phyloP scores from a whole-genome alignment of 37 sponge, comb jelly and placozoan species.

The Sycon ciliatum region DNA sequence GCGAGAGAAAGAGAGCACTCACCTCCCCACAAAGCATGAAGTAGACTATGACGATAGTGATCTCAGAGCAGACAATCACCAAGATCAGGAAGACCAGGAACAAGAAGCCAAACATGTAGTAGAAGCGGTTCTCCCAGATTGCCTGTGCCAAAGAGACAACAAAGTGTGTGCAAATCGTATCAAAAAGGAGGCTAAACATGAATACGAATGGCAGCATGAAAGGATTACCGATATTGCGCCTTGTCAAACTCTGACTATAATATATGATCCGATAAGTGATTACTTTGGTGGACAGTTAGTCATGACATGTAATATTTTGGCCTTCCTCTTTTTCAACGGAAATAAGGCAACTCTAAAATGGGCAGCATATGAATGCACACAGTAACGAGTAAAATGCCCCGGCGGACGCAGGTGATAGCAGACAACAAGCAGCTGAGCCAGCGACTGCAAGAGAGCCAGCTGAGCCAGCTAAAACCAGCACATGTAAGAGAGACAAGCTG shows the following conservation, averaged over 20 bases:
- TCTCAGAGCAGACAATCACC: constrained; percentile 89
- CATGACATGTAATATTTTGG: too few relatives aligned
- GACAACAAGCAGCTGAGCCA: too few relatives aligned
- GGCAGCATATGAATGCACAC: too few relatives aligned
- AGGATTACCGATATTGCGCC: too few relatives aligned
- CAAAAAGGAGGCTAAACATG: background rate
- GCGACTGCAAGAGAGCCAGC: background rate
- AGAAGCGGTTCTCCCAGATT: constrained; percentile 98
- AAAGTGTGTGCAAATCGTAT: background rate
- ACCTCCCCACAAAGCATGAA: constrained; percentile 94
- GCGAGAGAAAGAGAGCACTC: background rate
- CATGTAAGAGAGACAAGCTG: background rate
- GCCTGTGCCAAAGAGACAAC: constrained; percentile 75
- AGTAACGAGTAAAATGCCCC: too few relatives aligned
- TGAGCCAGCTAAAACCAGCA: background rate
- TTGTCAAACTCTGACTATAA: too few relatives aligned
- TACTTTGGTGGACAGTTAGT: too few relatives aligned
- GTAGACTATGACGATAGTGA: constrained; percentile 89
- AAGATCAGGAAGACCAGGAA: constrained; percentile 95
- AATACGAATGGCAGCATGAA: too few relatives aligned
- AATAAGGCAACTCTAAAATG: too few relatives aligned
- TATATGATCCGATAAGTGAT: too few relatives aligned
- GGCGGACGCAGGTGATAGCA: too few relatives aligned
- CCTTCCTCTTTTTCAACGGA: too few relatives aligned
- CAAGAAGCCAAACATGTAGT: constrained; percentile 94